A percentile compares a stretch with the other conserved stretches of the same genome.
Evolutionary conservation across 2,888 invertebrate genomes (phyloP).

Genomic region (Brenthis hecate): DNA sequence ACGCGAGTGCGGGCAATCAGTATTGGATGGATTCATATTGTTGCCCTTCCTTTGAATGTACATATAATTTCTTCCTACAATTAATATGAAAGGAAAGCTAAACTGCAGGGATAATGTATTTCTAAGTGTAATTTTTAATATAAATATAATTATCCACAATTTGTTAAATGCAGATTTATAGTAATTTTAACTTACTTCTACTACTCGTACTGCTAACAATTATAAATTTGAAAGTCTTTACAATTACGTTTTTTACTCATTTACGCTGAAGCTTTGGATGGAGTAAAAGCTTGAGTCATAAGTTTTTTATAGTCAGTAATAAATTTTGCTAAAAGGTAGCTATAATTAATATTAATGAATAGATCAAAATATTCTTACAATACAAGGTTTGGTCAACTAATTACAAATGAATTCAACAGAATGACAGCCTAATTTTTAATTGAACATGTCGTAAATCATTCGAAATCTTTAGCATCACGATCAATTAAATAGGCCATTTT

Average conservation of each 20-base stretch:
- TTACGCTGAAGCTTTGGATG: too few relatives aligned
- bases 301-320: too few relatives aligned
- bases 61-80: background rate
- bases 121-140: too few relatives aligned
- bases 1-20: conserved; percentile 49
- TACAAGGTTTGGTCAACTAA: background rate
- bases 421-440: conserved; percentile 12
- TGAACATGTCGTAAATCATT: conserved; percentile 12
- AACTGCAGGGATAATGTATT: too few relatives aligned
- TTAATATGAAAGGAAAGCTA: too few relatives aligned
- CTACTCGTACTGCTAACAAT: too few relatives aligned
- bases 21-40: conserved; percentile 46
- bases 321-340: background rate
- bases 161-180: too few relatives aligned
- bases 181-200: too few relatives aligned
- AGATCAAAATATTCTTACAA: background rate
- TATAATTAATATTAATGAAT: background rate
- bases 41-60: conserved; percentile 20
- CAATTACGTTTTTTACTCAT: too few relatives aligned
- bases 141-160: too few relatives aligned
- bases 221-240: too few relatives aligned
- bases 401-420: background rate
- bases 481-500: conserved; percentile 14
- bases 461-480: conserved; percentile 4
- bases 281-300: too few relatives aligned